phyloP scores from a whole-genome alignment of 2,113 vertebrate genomes.

The Channa maculata region DNA sequence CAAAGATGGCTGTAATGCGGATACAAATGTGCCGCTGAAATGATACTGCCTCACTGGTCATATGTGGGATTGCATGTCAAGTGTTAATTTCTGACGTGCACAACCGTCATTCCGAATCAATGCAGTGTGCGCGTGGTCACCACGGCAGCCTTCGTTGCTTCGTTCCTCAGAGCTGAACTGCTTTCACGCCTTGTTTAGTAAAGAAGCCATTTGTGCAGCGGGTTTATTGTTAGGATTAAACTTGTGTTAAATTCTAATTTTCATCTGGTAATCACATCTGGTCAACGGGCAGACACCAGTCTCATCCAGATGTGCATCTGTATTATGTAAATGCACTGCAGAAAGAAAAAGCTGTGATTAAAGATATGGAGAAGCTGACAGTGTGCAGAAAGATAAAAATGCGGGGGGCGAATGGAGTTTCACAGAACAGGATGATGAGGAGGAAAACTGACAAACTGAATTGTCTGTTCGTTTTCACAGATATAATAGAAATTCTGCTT shows the following conservation, averaged over 20 bases:
- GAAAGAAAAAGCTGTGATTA: not conserved
- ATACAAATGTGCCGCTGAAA: too few relatives aligned
- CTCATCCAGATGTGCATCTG: not conserved
- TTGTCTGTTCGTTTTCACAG: conserved; percentile 39
- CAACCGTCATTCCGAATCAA: too few relatives aligned
- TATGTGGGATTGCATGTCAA: too few relatives aligned
- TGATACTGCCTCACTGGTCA: too few relatives aligned
- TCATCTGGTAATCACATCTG: conserved; percentile 1
- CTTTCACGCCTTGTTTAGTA: not conserved
- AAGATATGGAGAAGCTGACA: not conserved
- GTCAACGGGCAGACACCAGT: not conserved
- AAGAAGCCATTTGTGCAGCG: not conserved
- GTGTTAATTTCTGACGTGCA: too few relatives aligned
- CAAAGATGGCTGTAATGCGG: too few relatives aligned
- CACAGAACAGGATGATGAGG: conserved; percentile 22
- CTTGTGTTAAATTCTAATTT: not conserved
- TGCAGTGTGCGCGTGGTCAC: too few relatives aligned
- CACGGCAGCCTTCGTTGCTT: too few relatives aligned
- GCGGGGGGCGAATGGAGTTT: conserved; percentile 4
- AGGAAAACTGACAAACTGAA: not conserved
- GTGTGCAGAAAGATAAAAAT: not conserved
- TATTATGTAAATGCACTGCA: not conserved
- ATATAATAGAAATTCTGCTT: conserved; percentile 54
- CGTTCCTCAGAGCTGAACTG: not conserved
- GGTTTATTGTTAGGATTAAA: not conserved